A percentile compares a stretch with the other conserved stretches of the same genome.
Evolutionary conservation across 2,113 vertebrate genomes (phyloP).

Genomic region (Brevimyrus niger): DNA sequence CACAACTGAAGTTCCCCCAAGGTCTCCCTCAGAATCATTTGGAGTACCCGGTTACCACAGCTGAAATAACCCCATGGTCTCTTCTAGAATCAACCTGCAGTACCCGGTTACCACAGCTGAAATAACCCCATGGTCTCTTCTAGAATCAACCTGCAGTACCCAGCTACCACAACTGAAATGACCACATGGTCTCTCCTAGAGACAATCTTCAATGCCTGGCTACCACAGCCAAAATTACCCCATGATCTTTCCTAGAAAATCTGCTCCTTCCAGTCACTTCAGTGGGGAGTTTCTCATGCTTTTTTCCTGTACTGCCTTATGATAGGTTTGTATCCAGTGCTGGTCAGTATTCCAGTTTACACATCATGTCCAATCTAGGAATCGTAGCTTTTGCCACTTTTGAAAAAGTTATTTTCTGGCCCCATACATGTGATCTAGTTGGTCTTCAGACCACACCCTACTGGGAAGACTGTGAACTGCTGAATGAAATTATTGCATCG

Average conservation of each 20-base stretch:
- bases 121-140: conserved; percentile 24
- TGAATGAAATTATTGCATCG: neutral
- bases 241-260: neutral
- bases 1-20: conserved; percentile 21
- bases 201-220: neutral
- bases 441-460: neutral
- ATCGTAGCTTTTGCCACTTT: neutral
- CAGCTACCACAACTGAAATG: neutral
- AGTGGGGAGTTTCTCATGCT: neutral
- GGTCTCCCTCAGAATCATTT: neutral
- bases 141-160: neutral
- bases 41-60: neutral
- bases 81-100: neutral
- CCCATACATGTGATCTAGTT: neutral
- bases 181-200: neutral
- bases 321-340: neutral
- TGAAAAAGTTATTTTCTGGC: neutral
- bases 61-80: neutral
- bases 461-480: neutral
- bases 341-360: neutral
- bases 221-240: neutral
- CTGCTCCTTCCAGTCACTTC: neutral
- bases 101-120: conserved; percentile 25
- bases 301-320: neutral
- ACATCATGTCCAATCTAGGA: neutral